Base-by-base conservation (phyloP, 2,797 vertebrate species). In the Clarias laeviceps region DNA sequence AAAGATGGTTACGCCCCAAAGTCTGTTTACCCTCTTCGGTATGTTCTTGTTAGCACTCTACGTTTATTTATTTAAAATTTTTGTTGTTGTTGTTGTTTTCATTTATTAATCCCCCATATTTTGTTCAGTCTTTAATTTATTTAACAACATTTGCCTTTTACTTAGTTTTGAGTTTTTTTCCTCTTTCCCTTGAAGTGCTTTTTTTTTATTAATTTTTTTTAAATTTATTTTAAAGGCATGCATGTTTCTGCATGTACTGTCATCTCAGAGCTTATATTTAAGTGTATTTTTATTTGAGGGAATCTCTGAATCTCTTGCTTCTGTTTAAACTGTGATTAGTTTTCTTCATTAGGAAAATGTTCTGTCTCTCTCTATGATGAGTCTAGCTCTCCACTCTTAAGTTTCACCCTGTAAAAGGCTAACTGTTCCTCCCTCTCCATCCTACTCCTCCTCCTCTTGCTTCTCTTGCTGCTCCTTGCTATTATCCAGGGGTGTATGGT, bases 1-100 rank as follows among this genome's bases (percentile, higher is more conserved):
- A 98, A 98, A 99, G 97, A 99, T 98, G 97, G 97, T 99, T 97
- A 98, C 98, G 97, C 98, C 98, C 96, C 98, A 99, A 98, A 99
- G 97, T 98, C 97, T 99, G 96, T 99, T 99, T 99, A 98, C 97
- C 97, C 98, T 99, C 97, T 99, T 99, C 97, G 98, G 97, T 99
- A 98, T 99, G 97, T 99, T 98, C 97, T 97, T 94, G 96, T 97
- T 97, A 96, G 96, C 97, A 96, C 97, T 98, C 96, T 98, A 97
- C 96, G 89, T 97, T 97, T 96, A 86, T 87, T 87, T 88, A 84
- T 81, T 83, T 77, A 1, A 1, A 1, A 85, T 89, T 74, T 76
- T n/a, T 66, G 69, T 89, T 80, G 80, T 86, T 74, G 24, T 80
- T 61, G 86, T 83, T 81, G 83, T 80, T 88, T 84, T 87, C 45